phyloP scores from a whole-genome alignment of 2,113 vertebrate genomes.

The Eulemur macaco region DNA sequence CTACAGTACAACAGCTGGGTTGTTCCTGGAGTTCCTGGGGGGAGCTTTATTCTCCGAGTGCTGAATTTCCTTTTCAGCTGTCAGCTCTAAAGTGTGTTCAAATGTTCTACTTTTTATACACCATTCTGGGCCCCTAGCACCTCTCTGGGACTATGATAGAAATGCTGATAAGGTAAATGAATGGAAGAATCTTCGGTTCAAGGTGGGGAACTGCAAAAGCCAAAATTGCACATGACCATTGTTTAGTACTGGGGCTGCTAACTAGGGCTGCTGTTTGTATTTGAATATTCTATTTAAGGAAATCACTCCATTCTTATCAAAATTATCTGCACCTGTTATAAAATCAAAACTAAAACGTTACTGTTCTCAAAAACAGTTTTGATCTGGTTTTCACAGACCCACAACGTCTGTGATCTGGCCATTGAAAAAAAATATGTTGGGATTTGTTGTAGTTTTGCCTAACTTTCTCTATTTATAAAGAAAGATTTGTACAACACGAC shows the following conservation, averaged over 20 bases:
- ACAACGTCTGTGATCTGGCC: neutral
- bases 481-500: conserved; percentile 79
- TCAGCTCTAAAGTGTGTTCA: conserved; percentile 72
- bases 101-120: conserved; percentile 73
- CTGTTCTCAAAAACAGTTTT: conserved; percentile 22
- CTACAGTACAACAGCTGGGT: conserved; percentile 82
- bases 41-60: conserved; percentile 81
- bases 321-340: conserved; percentile 68
- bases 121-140: conserved; percentile 22
- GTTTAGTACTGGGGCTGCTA: conserved; percentile 20
- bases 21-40: conserved; percentile 81
- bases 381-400: conserved; percentile 39
- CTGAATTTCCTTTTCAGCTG: conserved; percentile 83
- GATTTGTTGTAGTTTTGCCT: conserved; percentile 65
- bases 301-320: conserved; percentile 36
- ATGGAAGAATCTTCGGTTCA: conserved; percentile 55
- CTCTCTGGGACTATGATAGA: conserved; percentile 49
- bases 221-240: neutral
- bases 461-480: conserved; percentile 72
- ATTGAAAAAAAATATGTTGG: neutral
- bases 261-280: neutral
- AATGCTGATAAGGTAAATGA: conserved; percentile 67
- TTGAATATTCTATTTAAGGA: conserved; percentile 3
- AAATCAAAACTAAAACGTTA: conserved; percentile 45
- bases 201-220: neutral